Evolutionary conservation across 2,888 invertebrate species (phyloP).

Genomic region (Drosophila paracracens): DNA sequence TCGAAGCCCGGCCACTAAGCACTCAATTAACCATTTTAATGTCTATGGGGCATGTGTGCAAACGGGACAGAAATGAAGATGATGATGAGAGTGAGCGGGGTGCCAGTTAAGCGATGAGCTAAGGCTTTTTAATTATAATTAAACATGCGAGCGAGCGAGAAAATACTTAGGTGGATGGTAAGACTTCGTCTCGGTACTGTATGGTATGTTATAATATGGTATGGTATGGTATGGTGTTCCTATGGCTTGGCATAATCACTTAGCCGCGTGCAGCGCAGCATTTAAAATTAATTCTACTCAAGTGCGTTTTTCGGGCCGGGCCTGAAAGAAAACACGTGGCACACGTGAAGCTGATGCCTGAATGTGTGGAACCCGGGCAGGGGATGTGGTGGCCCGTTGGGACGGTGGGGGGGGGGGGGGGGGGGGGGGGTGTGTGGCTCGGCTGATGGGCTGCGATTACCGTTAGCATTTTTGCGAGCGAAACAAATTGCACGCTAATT

Average conservation of each 20-base stretch:
- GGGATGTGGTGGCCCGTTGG: neutral
- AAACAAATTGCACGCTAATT: constrained; percentile 82
- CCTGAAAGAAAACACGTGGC: constrained; percentile 58
- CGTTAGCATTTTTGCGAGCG: constrained; percentile 70
- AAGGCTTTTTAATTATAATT: constrained; percentile 79
- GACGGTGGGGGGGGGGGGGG: too few species aligned
- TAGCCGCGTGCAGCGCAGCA: constrained; percentile 76
- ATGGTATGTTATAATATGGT: constrained; percentile 5
- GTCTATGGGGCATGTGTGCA: constrained; percentile 66
- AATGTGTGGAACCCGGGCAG: neutral
- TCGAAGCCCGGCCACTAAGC: constrained; percentile 68
- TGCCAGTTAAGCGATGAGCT: constrained; percentile 35
- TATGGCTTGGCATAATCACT: constrained; percentile 74
- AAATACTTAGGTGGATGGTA: constrained; percentile 39
- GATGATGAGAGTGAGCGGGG: neutral
- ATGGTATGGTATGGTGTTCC: constrained; percentile 23
- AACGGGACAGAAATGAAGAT: constrained; percentile 1
- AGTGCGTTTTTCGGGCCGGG: constrained; percentile 73
- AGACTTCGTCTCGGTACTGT: constrained; percentile 9
- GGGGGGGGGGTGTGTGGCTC: neutral
- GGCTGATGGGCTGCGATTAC: constrained; percentile 43
- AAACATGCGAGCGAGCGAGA: constrained; percentile 70
- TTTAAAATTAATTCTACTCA: constrained; percentile 83
- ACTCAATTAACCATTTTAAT: constrained; percentile 82
- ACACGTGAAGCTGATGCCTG: constrained; percentile 40